Evolutionary conservation across 2,888 invertebrate genomes (phyloP), one percentile per base, ranked within the genome.

Genomic region (Anticlea derivata): DNA sequence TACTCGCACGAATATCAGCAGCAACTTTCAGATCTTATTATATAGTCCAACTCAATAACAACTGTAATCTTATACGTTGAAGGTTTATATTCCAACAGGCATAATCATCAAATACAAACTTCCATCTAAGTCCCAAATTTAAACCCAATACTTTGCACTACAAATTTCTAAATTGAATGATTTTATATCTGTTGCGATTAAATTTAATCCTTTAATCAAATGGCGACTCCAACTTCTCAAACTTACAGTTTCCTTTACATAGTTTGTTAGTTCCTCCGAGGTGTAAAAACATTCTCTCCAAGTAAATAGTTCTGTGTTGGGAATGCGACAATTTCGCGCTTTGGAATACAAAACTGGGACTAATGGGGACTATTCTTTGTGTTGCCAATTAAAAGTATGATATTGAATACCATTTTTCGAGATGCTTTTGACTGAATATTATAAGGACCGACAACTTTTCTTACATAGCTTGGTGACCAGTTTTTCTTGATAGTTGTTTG

Each of bases 281-380:
- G 81, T 84, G 84, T 77, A 81, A 85, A 83, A 81, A 86, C 83
- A 83, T 75, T 74, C 67, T 67, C 68, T 68, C 63, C 56, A 62
- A 58, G 59, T 60, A 59, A 58, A 61, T 61, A 56, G 62, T 46
- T 50, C 55, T 55, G 58, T 62, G 45, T 49, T 24, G 78, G 57
- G 67, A 83, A 85, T 82, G 85, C 80, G 78, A 84, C 86, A 83
- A 84, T 84, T 85, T 82, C 73, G 78, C 79, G 78, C 75, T 77
- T 82, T 79, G 73, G 76, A 78, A 82, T 81, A 81, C 79, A 80
- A 71, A 76, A 78, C 64, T 69, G 64, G 65, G 70, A 78, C 80
- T 80, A 83, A 81, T 83, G 79, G 66, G 73, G 34, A 30, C 75
- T 79, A 80, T 83, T 73, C 75, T 81, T 67, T 80, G 73, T 80